phyloP scores from a whole-genome alignment of 2,888 invertebrate genomes.

The Acholoe squamosa region DNA sequence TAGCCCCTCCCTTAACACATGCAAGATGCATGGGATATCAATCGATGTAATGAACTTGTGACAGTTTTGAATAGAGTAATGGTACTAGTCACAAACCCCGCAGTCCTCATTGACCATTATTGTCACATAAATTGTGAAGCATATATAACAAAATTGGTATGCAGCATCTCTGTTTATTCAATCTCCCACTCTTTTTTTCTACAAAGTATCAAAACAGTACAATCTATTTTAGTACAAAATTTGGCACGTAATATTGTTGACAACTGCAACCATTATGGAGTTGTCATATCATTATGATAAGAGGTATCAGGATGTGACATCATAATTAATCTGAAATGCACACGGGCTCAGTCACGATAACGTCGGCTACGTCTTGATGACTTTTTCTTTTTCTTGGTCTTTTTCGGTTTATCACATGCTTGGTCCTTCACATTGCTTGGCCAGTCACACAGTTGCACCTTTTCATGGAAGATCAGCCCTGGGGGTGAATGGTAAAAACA shows the following conservation, averaged over 20 bases:
- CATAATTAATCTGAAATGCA: neutral
- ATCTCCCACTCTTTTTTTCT: neutral
- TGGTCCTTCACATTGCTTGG: conserved; percentile 37
- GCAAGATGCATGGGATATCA: no score
- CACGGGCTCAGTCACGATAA: neutral
- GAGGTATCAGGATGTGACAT: neutral
- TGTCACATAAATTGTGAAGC: no score
- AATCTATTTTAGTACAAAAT: neutral
- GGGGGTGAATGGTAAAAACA: neutral
- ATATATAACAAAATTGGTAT: no score
- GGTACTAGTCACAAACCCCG: no score
- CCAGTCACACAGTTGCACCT: conserved; percentile 58
- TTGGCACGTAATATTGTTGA: neutral
- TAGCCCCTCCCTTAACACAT: no score
- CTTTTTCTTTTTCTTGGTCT: neutral
- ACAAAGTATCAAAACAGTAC: neutral
- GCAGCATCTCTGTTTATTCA: neutral
- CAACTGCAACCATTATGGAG: neutral
- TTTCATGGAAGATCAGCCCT: conserved; percentile 60
- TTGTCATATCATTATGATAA: neutral
- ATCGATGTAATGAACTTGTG: no score
- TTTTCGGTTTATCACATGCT: conserved; percentile 8
- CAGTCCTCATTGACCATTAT: no score
- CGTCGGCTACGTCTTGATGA: neutral
- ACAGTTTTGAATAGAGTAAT: no score